Conservation (phyloP, 2,113 vertebrate genomes). For the Cyprinodon variegatus region DNA sequence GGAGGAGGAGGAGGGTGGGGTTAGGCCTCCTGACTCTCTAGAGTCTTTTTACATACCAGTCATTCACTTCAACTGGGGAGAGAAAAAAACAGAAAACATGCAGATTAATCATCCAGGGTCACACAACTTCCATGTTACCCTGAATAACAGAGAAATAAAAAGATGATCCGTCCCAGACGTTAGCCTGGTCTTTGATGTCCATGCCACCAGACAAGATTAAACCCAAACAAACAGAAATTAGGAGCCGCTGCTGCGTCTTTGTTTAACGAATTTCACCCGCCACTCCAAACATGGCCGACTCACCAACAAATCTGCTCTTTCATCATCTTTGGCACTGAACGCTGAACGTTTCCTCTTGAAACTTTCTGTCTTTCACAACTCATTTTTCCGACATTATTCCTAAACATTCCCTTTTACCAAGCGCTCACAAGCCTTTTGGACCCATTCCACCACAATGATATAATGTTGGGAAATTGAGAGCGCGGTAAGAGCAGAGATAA, state of each 20-base stretch:
- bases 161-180: conserved; percentile 17
- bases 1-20: neutral
- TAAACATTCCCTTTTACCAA: conserved; percentile 7
- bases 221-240: conserved; percentile 60
- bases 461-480: conserved; percentile 1
- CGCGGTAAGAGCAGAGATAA: neutral
- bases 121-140: conserved; percentile 62
- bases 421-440: neutral
- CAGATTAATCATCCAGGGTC: conserved; percentile 68
- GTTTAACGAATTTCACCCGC: neutral
- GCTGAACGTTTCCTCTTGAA: neutral
- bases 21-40: conserved; percentile 35
- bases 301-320: neutral
- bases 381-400: conserved; percentile 12
- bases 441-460: neutral
- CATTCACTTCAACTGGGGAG: conserved; percentile 55
- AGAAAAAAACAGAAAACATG: conserved; percentile 21
- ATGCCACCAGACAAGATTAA: conserved; percentile 37
- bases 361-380: conserved; percentile 31
- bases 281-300: neutral
- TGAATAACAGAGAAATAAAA: conserved; percentile 38
- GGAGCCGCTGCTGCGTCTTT: conserved; percentile 34
- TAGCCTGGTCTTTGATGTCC: conserved; percentile 53
- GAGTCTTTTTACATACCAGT: conserved; percentile 68
- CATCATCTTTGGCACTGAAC: neutral